These are phyloP conservation scores for Mobula hypostoma DNA, from an alignment of 2,113 vertebrate species.

Conservation along the genomic window DNA sequence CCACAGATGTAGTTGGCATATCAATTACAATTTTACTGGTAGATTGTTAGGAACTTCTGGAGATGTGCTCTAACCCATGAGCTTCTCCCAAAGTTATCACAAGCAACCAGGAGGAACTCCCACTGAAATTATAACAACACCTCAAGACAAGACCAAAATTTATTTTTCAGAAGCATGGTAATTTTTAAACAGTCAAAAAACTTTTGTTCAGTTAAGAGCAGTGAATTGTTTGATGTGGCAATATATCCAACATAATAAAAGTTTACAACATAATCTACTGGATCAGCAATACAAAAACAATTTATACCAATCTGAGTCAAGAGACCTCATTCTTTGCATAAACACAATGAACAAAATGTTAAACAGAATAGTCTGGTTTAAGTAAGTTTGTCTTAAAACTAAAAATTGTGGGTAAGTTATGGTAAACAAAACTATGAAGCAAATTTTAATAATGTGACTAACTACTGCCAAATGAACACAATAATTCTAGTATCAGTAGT, in stretches of 20 bases:
- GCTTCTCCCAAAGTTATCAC: neutral
- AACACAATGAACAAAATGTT: neutral
- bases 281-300: neutral
- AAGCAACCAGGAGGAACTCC: neutral
- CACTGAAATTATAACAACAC: neutral
- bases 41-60: neutral
- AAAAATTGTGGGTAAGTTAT: no score
- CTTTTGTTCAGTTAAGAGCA: neutral
- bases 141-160: neutral
- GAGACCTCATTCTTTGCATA: neutral
- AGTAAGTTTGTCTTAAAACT: neutral
- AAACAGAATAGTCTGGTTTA: neutral
- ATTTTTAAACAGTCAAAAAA: neutral
- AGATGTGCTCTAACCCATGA: neutral
- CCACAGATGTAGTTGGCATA: neutral
- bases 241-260: neutral
- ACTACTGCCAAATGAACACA: neutral
- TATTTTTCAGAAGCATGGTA: neutral
- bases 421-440: neutral
- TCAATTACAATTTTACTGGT: neutral
- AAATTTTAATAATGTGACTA: neutral
- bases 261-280: neutral
- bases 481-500: constrained; percentile 39
- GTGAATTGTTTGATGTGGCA: neutral
- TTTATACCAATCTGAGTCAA: neutral